These are phyloP conservation scores for Pao palembangensis DNA, from an alignment of 2,113 vertebrate species.

Conservation along the genomic window DNA sequence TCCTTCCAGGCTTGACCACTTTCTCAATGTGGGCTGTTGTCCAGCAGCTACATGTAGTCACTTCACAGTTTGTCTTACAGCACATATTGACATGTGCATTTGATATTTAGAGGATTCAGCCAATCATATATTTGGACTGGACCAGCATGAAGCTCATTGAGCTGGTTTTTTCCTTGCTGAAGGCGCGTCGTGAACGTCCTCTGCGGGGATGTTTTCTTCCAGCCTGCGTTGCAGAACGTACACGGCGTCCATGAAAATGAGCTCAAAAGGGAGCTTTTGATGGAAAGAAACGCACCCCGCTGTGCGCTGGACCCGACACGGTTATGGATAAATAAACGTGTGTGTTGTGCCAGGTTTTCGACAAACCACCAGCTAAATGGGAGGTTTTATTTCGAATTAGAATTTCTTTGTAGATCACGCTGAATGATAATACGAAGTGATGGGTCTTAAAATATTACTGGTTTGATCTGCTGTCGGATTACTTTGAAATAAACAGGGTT, in stretches of 20 bases:
- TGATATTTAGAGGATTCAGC: slow-evolving; percentile 61
- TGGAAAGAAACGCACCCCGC: slow-evolving; percentile 72
- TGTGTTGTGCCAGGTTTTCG: slow-evolving; percentile 67
- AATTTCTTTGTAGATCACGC: slow-evolving; percentile 54
- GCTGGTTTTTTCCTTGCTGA: slow-evolving; percentile 52
- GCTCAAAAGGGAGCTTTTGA: slow-evolving; percentile 76
- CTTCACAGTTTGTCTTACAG: slow-evolving; percentile 64
- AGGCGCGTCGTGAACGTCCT: slow-evolving; percentile 57
- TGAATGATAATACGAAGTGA: slow-evolving; percentile 56
- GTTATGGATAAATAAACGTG: slow-evolving; percentile 77
- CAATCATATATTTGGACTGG: slow-evolving; percentile 66
- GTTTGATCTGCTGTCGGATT: slow-evolving; percentile 30
- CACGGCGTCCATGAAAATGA: slow-evolving; percentile 56
- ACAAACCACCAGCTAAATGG: slow-evolving; percentile 64
- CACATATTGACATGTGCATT: slow-evolving; percentile 69
- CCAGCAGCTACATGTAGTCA: slow-evolving; percentile 67
- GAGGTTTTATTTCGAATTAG: slow-evolving; percentile 68
- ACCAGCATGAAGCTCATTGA: slow-evolving; percentile 61
- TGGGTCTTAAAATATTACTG: slow-evolving; percentile 41
- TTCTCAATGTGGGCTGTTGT: slow-evolving; percentile 63
- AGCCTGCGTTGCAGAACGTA: slow-evolving; percentile 36
- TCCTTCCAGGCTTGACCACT: slow-evolving; percentile 43
- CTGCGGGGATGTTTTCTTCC: slow-evolving; percentile 68
- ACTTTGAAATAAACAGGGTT: slow-evolving; percentile 10
- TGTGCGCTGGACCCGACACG: slow-evolving; percentile 73